A percentile compares a stretch with the other conserved stretches of the same genome.
Conservation (phyloP, 2,797 vertebrate genomes). For the Natrix natrix region DNA sequence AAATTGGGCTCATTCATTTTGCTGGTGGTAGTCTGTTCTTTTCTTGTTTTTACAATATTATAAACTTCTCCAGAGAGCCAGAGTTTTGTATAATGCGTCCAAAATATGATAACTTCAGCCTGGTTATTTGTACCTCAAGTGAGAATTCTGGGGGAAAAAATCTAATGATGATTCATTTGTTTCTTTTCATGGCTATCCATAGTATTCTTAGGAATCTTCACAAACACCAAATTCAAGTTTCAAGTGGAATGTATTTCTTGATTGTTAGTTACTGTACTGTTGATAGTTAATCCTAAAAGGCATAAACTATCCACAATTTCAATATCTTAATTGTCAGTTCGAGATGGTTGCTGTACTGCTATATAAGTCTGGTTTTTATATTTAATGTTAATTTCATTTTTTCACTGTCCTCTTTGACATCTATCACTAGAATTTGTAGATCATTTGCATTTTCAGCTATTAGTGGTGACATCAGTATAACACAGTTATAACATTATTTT, state of each 20-base stretch:
- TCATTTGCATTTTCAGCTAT: background rate
- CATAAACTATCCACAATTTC: background rate
- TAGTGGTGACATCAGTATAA: background rate
- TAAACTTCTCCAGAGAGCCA: background rate
- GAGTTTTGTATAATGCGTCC: background rate
- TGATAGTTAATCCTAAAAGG: background rate
- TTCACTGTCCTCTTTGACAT: background rate
- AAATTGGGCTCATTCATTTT: background rate
- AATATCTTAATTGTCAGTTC: background rate
- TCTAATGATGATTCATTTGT: background rate
- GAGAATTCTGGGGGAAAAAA: background rate
- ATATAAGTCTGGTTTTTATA: background rate
- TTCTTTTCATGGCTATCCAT: background rate
- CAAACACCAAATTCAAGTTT: background rate
- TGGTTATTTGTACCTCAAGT: background rate
- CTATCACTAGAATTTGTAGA: background rate
- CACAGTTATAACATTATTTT: background rate
- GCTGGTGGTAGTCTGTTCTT: background rate
- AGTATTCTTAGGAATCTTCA: background rate
- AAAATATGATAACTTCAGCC: background rate
- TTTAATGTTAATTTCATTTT: background rate
- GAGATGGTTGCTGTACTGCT: background rate
- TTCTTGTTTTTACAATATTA: background rate
- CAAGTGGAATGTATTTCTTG: background rate
- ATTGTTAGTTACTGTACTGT: background rate